These are phyloP conservation scores for Dipodomys merriami DNA, from an alignment of 2,113 vertebrate genomes.

Conservation along the genomic window DNA sequence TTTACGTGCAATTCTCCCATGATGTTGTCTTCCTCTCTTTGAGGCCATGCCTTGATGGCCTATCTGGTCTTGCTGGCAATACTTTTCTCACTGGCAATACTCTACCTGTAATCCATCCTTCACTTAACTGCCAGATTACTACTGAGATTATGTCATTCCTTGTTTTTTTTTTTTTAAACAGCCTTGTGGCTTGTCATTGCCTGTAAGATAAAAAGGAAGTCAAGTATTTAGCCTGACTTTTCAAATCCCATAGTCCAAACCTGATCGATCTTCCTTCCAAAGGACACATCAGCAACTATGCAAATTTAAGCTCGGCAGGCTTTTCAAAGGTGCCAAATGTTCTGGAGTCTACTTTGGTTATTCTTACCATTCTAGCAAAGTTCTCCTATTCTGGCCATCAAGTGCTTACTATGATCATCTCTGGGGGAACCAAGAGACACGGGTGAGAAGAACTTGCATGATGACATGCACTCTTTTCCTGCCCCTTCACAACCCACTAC, in stretches of 20 bases:
- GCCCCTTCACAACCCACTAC: background rate
- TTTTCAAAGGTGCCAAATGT: background rate
- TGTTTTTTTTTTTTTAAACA: background rate
- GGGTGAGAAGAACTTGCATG: background rate
- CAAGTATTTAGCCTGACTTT: slow-evolving; percentile 4
- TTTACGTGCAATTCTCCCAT: background rate
- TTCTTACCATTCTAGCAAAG: background rate
- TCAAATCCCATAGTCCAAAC: background rate
- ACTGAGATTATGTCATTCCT: background rate
- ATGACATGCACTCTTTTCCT: background rate
- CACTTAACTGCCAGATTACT: background rate
- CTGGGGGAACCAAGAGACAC: background rate
- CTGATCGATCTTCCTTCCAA: background rate
- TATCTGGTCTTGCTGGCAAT: background rate
- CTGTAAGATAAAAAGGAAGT: background rate
- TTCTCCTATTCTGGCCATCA: background rate
- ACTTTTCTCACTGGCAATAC: background rate
- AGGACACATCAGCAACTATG: background rate
- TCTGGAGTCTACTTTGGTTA: background rate
- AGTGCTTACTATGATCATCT: background rate
- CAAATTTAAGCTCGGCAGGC: background rate
- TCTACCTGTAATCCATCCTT: background rate
- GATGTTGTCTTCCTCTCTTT: background rate
- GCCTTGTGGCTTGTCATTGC: background rate
- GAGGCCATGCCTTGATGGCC: too few species aligned